Percentiles rank a stretch among this genome's conserved stretches.
Conservation (phyloP, 2,888 invertebrate species). For the Lycaena phlaeas region DNA sequence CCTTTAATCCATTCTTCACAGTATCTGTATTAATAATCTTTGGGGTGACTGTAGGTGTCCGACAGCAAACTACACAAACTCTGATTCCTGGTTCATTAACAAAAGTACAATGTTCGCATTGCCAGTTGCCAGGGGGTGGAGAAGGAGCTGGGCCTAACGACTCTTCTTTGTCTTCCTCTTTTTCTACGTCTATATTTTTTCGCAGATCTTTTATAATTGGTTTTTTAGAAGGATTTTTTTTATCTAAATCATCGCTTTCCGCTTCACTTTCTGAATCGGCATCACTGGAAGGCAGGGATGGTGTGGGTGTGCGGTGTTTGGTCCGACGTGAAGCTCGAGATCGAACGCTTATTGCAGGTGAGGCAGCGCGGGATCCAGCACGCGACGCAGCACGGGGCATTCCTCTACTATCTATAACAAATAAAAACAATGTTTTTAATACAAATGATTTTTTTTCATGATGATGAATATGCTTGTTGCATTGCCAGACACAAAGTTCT, state of each 20-base stretch:
- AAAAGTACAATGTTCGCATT: slow-evolving; percentile 92
- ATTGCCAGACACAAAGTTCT: too few species aligned
- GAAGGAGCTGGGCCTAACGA: slow-evolving; percentile 57
- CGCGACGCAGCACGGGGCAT: slow-evolving; percentile 70
- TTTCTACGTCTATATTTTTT: neutral
- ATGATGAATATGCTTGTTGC: too few species aligned
- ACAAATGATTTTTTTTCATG: too few species aligned
- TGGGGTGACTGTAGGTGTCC: slow-evolving; percentile 76
- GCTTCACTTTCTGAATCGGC: slow-evolving; percentile 76
- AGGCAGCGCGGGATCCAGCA: slow-evolving; percentile 76
- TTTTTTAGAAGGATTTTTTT: neutral
- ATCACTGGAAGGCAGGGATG: slow-evolving; percentile 62
- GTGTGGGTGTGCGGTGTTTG: slow-evolving; percentile 53
- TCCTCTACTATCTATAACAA: slow-evolving; percentile 48
- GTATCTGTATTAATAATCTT: slow-evolving; percentile 25
- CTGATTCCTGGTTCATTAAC: slow-evolving; percentile 85
- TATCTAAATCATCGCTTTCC: slow-evolving; percentile 31
- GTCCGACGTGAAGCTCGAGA: slow-evolving; percentile 77
- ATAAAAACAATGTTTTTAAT: too few species aligned
- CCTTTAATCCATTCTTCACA: slow-evolving; percentile 28
- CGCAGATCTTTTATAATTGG: neutral
- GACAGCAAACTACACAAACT: slow-evolving; percentile 90
- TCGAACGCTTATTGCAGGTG: slow-evolving; percentile 79
- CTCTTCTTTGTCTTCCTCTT: slow-evolving; percentile 31
- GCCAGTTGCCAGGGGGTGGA: slow-evolving; percentile 78